Evolutionary conservation across 2,888 invertebrate species (phyloP), one percentile per base, ranked within the genome.

Genomic region (Drosophila neonasuta): DNA sequence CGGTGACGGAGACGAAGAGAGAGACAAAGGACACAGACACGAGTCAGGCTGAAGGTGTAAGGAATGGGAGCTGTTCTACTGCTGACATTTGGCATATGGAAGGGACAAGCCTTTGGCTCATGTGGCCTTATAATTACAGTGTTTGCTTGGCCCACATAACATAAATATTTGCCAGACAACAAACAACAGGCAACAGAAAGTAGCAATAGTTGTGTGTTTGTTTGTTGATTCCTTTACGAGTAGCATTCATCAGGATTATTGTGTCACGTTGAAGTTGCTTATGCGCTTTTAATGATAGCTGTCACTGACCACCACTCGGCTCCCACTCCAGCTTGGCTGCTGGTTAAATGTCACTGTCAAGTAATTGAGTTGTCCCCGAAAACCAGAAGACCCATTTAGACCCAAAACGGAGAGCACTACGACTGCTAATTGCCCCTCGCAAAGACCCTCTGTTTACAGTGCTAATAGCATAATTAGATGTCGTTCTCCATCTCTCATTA

Each of bases 201-300:
- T 15, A 60, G 55, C 48, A 13, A 52, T 56, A n/a, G 46, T 62
- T 61, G 9, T 74, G 55, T 74, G 55, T 82, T 67, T 74, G 55
- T 82, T 67, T 74, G 74, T 74, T 80, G 72, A 78, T 78, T 74
- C 74, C 74, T 73, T 77, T 82, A 24, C 24, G 24, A 24, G 24
- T 24, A 5, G 24, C 24, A 82, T 82, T 80, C 82, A 75, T 84
- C 86, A 86, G 86, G 85, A 86, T 86, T 85, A 85, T 78, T 83
- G 83, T 85, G 84, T 83, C 85, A 85, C 79, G 80, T 81, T 84
- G 80, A 73, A 70, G 78, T 81, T 79, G 80, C 85, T 84, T 85
- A 85, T 84, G 83, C 83, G 83, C 83, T 84, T 84, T 85, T 84
- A 84, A 84, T 85, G 83, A 83, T 78, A 85, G 83, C 82, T 78